These are phyloP conservation scores for Eudasyphora cyanicolor DNA, from an alignment of 2,888 invertebrate genomes.

Conservation along the genomic window DNA sequence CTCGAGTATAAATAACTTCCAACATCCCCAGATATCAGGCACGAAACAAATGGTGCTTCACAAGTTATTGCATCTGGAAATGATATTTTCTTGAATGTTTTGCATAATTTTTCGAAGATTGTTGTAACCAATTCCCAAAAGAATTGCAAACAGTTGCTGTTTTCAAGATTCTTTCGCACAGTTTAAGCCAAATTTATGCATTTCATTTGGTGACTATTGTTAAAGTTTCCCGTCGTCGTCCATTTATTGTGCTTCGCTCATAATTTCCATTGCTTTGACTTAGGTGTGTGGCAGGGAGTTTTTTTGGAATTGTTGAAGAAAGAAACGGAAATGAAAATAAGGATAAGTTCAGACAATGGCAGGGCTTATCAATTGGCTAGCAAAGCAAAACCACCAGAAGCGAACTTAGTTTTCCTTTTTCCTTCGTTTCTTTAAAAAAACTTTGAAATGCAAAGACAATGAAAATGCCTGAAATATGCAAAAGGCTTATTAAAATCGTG, in stretches of 20 bases:
- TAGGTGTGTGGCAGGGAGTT: too few relatives aligned
- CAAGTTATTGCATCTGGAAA: neutral
- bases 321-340: neutral
- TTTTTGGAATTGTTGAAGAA: neutral
- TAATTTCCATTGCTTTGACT: constrained; percentile 7
- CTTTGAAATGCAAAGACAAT: neutral
- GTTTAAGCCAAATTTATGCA: constrained; percentile 7
- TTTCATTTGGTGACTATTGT: constrained; percentile 2
- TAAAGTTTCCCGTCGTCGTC: neutral
- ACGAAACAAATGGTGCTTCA: neutral
- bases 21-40: too few relatives aligned
- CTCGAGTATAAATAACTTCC: too few relatives aligned
- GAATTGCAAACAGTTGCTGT: constrained; percentile 14
- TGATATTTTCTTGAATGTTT: neutral
- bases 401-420: constrained; percentile 10
- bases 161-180: neutral
- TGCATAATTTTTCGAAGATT: neutral
- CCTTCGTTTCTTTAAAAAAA: neutral
- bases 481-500: neutral
- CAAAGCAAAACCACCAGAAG: constrained; percentile 31
- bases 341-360: constrained; percentile 1
- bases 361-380: constrained; percentile 48
- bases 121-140: neutral
- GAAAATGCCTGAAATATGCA: neutral
- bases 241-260: neutral